Evolutionary conservation across 2,113 vertebrate species (phyloP).

Genomic region (Dipodomys stephensi): DNA sequence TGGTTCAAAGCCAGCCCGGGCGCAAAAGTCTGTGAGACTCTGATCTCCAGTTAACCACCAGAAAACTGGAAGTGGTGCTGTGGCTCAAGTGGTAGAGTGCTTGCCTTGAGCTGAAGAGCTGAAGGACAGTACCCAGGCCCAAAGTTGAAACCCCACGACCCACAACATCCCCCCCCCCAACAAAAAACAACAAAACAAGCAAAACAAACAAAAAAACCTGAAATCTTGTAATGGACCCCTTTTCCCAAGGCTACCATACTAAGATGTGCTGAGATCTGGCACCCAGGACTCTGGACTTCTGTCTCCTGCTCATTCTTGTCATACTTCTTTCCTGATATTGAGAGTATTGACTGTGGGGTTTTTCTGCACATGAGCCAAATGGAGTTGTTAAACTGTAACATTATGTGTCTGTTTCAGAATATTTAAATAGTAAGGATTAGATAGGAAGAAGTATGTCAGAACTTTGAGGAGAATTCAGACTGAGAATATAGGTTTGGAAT

Average conservation of each 20-base stretch:
- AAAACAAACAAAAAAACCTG: neutral
- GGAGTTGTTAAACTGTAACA: neutral
- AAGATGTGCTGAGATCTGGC: neutral
- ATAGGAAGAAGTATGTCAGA: neutral
- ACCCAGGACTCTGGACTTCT: neutral
- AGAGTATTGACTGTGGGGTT: neutral
- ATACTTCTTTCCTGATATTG: neutral
- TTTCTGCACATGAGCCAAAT: neutral
- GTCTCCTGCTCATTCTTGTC: neutral
- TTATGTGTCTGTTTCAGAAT: neutral
- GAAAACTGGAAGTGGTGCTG: too few species aligned
- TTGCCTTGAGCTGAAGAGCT: too few species aligned
- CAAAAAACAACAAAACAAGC: too few species aligned
- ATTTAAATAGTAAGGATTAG: slow-evolving; percentile 40
- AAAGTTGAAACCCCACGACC: too few species aligned
- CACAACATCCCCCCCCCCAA: too few species aligned
- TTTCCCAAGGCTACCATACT: neutral
- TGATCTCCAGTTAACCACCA: too few species aligned
- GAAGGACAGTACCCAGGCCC: too few species aligned
- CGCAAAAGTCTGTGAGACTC: too few species aligned
- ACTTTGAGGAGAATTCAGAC: neutral
- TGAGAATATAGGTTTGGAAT: neutral
- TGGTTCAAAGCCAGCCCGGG: too few species aligned
- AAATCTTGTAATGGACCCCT: neutral
- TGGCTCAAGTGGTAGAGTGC: too few species aligned